These are phyloP conservation scores for Nemapogon koenigi DNA, from an alignment of 2,888 invertebrate genomes.

Conservation along the genomic window DNA sequence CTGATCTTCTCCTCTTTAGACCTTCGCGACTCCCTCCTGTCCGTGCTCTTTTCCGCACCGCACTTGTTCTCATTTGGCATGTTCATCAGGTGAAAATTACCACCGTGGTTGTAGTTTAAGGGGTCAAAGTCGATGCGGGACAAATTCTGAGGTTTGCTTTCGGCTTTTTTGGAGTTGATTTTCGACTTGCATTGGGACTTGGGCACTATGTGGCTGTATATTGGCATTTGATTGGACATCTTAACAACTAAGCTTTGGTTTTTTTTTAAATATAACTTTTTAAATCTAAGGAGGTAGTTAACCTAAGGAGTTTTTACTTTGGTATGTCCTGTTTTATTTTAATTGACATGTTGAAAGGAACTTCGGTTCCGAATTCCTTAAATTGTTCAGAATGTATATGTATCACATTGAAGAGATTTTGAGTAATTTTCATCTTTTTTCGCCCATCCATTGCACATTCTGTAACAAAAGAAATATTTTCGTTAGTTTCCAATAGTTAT, in stretches of 20 bases:
- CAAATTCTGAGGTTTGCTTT: conserved; percentile 24
- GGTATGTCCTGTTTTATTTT: too few relatives aligned
- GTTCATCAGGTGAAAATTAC: conserved; percentile 40
- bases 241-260: not conserved
- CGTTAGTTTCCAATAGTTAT: too few relatives aligned
- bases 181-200: conserved; percentile 42
- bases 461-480: too few relatives aligned
- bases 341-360: too few relatives aligned
- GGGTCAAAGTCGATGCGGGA: conserved; percentile 68
- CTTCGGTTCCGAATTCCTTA: too few relatives aligned
- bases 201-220: conserved; percentile 57
- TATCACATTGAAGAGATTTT: too few relatives aligned
- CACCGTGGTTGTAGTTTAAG: conserved; percentile 67
- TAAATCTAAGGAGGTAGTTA: too few relatives aligned
- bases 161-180: conserved; percentile 23
- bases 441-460: too few relatives aligned
- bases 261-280: too few relatives aligned
- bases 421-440: too few relatives aligned
- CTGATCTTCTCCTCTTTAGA: not conserved
- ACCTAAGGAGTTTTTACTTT: too few relatives aligned
- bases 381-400: too few relatives aligned
- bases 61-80: conserved; percentile 18
- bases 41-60: conserved; percentile 23
- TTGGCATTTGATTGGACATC: conserved; percentile 58
- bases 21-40: conserved; percentile 2